These are phyloP conservation scores for Pomatorhinus ruficollis DNA, from an alignment of 2,113 vertebrate species.

Conservation along the genomic window DNA sequence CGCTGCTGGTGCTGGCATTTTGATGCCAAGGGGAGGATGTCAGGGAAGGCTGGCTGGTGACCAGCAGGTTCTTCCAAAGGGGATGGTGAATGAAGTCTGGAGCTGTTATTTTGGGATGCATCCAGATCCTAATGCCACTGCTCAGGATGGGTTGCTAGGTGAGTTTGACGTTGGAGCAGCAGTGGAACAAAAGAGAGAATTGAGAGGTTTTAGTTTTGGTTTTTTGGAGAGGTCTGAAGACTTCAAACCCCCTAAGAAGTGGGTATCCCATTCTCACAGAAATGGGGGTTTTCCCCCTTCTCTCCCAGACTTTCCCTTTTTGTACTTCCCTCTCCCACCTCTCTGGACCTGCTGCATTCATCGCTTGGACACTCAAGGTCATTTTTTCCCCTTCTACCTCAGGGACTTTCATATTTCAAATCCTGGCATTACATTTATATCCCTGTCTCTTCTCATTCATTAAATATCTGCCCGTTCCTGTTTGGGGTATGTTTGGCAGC, in stretches of 20 bases:
- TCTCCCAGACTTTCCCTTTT: background rate
- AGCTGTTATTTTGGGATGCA: background rate
- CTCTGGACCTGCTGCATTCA: background rate
- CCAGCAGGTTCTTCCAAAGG: background rate
- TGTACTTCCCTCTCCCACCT: background rate
- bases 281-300: rapidly evolving
- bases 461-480: background rate
- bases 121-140: background rate
- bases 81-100: background rate
- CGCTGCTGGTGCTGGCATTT: background rate
- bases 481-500: rapidly evolving
- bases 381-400: background rate
- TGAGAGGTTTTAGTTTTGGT: background rate
- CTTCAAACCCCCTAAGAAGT: rapidly evolving
- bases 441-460: background rate
- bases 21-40: background rate
- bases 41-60: background rate
- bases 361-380: rapidly evolving
- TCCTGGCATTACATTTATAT: background rate
- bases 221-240: rapidly evolving
- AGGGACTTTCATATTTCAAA: background rate
- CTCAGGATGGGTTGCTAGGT: background rate
- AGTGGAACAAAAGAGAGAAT: background rate
- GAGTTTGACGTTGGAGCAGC: background rate
- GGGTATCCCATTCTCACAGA: background rate